phyloP scores from a whole-genome alignment of 2,113 vertebrate genomes.

The Caranx ignobilis region DNA sequence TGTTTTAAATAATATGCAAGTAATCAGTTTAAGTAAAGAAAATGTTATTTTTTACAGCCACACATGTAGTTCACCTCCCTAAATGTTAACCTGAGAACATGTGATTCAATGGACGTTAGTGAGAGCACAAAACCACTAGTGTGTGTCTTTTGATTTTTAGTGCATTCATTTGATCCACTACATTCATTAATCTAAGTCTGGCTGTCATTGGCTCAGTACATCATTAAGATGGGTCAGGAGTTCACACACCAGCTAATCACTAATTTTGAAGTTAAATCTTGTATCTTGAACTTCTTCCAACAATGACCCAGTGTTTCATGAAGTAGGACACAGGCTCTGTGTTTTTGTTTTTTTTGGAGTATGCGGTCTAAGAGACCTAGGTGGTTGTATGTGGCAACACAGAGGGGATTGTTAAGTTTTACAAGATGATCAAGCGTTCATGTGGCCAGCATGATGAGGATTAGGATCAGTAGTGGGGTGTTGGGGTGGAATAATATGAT shows the following conservation, averaged over 20 bases:
- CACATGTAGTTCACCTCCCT: neutral
- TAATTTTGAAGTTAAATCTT: neutral
- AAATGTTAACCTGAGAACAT: neutral
- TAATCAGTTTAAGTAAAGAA: neutral
- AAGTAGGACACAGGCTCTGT: neutral
- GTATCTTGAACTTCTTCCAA: neutral
- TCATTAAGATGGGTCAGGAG: neutral
- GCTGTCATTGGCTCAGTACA: neutral
- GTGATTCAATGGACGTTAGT: neutral
- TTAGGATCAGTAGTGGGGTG: conserved; percentile 43
- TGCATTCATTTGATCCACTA: neutral
- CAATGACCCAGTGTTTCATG: neutral
- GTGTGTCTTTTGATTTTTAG: neutral
- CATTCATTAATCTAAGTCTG: neutral
- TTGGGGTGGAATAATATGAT: conserved; percentile 14
- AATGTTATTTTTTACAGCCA: neutral
- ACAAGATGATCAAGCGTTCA: conserved; percentile 63
- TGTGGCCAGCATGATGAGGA: conserved; percentile 59
- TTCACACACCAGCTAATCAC: neutral
- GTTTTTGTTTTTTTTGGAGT: neutral
- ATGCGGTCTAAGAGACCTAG: conserved; percentile 9
- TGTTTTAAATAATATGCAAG: neutral
- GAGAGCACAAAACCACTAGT: neutral
- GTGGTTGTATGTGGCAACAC: conserved; percentile 38
- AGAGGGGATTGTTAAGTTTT: conserved; percentile 41